Base-by-base conservation (phyloP, 2,797 vertebrate species). In the Ataeniobius toweri region DNA sequence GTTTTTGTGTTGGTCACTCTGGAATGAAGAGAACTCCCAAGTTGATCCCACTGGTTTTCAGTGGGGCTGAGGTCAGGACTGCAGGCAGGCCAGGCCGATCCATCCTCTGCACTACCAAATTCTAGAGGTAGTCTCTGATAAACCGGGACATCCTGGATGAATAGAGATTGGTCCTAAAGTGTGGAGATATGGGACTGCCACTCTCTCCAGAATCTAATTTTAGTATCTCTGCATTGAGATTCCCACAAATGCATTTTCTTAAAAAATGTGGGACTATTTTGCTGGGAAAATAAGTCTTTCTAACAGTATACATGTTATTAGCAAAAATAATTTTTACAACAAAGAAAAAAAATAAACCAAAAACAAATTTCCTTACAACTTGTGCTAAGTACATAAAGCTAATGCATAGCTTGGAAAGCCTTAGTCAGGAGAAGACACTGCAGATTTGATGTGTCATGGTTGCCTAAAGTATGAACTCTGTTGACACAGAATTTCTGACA, bases 401-500 rank as follows among this genome's bases (percentile, higher is more conserved):
- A 58, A 76, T 83, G 22, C 12, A 39, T 39, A 81, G 75, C 76
- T 59, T 68, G 7, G 18, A n/a, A 79, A 76, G 56, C 71, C 67
- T 87, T 80, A 87, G 78, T 70, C 77, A 48, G 39, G n/a, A 68
- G 44, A 48, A 68, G 80, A 61, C 22, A 69, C 36, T 78, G 36
- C 39, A 59, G 16, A 39, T 22, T 65, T n/a, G 67, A 56, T 77
- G 48, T 69, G 24, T 84, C 67, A 59, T 74, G 82, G 80, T 88
- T 83, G 83, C 70, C 63, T 74, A 20, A 41, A 80, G 56, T 70
- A 44, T 73, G 80, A 50, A 53, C 48, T 78, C 67, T 83, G 36
- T 58, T 76, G 82, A 84, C 16, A n/a, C 67, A 80, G 70, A 63
- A 68, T 77, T 80, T 74, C 18, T 10, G 78, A 80, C 74, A 71